These are phyloP conservation scores for Garra rufa DNA, from an alignment of 2,113 vertebrate species.

Conservation along the genomic window DNA sequence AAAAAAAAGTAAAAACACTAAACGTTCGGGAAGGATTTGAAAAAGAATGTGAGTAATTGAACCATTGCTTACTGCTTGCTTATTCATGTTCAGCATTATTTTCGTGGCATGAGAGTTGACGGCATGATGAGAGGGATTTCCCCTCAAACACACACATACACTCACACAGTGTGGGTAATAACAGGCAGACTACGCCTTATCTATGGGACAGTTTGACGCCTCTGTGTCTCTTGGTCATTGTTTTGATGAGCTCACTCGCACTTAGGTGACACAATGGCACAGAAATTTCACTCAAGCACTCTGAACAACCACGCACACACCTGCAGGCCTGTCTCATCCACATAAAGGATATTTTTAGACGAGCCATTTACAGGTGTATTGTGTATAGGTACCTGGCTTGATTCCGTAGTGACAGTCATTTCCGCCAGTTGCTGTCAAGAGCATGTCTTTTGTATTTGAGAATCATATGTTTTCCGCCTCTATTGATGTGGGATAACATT, in stretches of 20 bases:
- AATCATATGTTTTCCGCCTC: background rate
- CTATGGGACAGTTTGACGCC: slow-evolving; percentile 56
- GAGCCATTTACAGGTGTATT: slow-evolving; percentile 43
- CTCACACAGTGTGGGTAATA: slow-evolving; percentile 54
- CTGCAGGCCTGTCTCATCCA: slow-evolving; percentile 10
- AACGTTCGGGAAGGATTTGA: background rate
- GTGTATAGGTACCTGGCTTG: slow-evolving; percentile 28
- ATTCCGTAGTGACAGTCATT: slow-evolving; percentile 34
- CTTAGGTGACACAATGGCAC: slow-evolving; percentile 55
- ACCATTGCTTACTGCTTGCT: background rate
- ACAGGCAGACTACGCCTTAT: slow-evolving; percentile 55
- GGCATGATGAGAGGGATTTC: slow-evolving; percentile 47
- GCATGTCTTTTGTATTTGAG: background rate
- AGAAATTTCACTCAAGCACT: slow-evolving; percentile 1
- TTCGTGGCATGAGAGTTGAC: slow-evolving; percentile 22
- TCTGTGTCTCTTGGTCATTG: slow-evolving; percentile 59
- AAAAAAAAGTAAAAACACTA: background rate
- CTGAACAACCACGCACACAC: slow-evolving; percentile 7
- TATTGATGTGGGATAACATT: background rate
- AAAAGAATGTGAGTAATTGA: slow-evolving; percentile 2
- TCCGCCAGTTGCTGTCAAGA: background rate
- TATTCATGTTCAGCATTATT: slow-evolving; percentile 29
- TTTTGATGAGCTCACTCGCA: slow-evolving; percentile 57
- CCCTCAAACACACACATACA: slow-evolving; percentile 34
- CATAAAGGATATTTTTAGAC: slow-evolving; percentile 40